These are phyloP conservation scores for Clarias platycephalus DNA, from an alignment of 2,797 vertebrate genomes.

Conservation along the genomic window DNA sequence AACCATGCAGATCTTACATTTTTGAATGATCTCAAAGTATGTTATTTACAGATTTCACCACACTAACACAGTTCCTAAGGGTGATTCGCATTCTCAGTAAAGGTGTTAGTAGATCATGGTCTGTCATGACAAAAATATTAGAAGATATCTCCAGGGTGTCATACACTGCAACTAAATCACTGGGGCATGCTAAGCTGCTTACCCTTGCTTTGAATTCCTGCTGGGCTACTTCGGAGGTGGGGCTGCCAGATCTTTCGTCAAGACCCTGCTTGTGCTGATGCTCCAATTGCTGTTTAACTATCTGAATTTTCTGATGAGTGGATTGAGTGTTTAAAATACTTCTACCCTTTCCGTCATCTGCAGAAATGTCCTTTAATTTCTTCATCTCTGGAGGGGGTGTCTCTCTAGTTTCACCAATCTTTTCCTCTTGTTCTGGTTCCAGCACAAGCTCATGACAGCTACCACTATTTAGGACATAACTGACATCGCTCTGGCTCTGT, in stretches of 20 bases:
- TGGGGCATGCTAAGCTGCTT: constrained; percentile 69
- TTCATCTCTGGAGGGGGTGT: background rate
- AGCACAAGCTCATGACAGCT: constrained; percentile 11
- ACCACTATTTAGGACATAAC: constrained; percentile 8
- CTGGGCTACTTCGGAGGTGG: constrained; percentile 68
- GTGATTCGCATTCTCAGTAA: constrained; percentile 7
- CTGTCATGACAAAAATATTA: constrained; percentile 53
- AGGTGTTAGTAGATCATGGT: constrained; percentile 54
- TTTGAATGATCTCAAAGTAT: constrained; percentile 15
- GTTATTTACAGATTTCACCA: constrained; percentile 35
- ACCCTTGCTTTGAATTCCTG: constrained; percentile 78
- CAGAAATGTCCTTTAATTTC: constrained; percentile 23
- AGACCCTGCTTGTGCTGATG: constrained; percentile 49
- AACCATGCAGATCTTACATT: constrained; percentile 45
- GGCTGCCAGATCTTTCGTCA: constrained; percentile 48
- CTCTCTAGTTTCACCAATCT: constrained; percentile 18
- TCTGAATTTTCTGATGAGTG: constrained; percentile 19
- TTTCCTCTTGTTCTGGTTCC: constrained; percentile 39
- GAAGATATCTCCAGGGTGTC: constrained; percentile 42
- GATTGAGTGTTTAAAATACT: constrained; percentile 30
- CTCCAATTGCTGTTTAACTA: constrained; percentile 63
- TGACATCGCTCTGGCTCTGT: constrained; percentile 12
- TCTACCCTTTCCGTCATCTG: constrained; percentile 49
- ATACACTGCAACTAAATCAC: constrained; percentile 35
- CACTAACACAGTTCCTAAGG: constrained; percentile 11